phyloP scores from a whole-genome alignment of 1,140 invertebrate species.

The Melitaea cinxia region DNA sequence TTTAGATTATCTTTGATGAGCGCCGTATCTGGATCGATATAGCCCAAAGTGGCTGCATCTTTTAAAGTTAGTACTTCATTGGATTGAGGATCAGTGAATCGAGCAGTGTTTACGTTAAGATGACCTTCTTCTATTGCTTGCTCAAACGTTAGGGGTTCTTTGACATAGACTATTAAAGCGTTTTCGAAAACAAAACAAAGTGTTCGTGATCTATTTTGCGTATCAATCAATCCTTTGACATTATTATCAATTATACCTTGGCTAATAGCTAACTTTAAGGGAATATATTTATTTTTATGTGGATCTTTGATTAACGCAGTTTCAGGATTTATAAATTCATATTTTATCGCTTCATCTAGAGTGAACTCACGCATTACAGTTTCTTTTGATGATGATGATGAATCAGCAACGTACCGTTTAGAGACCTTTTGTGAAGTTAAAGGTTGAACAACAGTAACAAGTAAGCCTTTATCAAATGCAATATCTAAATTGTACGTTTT shows the following conservation, averaged over 20 bases:
- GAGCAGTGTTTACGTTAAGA: slow-evolving; percentile 87
- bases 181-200: slow-evolving; percentile 89
- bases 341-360: slow-evolving; percentile 89
- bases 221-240: slow-evolving; percentile 85
- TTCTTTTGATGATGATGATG: slow-evolving; percentile 70
- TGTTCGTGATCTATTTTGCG: slow-evolving; percentile 84
- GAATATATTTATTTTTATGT: slow-evolving; percentile 87
- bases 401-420: slow-evolving; percentile 77
- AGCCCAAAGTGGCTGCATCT: slow-evolving; percentile 91
- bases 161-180: slow-evolving; percentile 86
- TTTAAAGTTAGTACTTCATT: slow-evolving; percentile 89
- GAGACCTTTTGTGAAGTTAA: slow-evolving; percentile 84
- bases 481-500: slow-evolving; percentile 87
- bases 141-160: slow-evolving; percentile 89
- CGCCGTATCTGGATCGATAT: slow-evolving; percentile 93
- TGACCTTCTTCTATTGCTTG: slow-evolving; percentile 88
- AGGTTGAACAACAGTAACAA: slow-evolving; percentile 88
- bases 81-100: slow-evolving; percentile 88
- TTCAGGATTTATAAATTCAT: slow-evolving; percentile 89
- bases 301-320: slow-evolving; percentile 90
- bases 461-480: slow-evolving; percentile 87
- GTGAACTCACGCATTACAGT: slow-evolving; percentile 85
- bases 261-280: slow-evolving; percentile 86
- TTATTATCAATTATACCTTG: slow-evolving; percentile 87
- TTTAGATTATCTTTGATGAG: slow-evolving; percentile 93